Percentiles rank a stretch among this genome's conserved stretches.
These are phyloP conservation scores for Anser cygnoides DNA, from an alignment of 2,113 vertebrate species.

Conservation along the genomic window DNA sequence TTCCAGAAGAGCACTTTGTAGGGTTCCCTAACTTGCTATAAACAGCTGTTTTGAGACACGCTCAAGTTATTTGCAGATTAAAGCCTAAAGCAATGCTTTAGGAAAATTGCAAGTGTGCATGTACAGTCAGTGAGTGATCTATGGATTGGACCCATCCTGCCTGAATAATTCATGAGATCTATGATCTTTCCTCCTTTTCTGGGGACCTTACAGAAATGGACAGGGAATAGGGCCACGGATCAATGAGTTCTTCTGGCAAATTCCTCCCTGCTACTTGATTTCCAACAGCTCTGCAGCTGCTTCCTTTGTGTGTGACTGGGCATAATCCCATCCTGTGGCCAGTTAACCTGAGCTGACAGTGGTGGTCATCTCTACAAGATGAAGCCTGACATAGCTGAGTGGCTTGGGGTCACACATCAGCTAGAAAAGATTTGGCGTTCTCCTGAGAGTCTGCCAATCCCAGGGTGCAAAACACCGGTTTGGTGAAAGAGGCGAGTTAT, in stretches of 20 bases:
- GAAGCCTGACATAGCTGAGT: neutral
- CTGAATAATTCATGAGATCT: conserved; percentile 55
- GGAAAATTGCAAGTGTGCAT: conserved; percentile 24
- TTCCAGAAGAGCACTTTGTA: neutral
- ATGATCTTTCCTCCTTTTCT: neutral
- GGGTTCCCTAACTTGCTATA: conserved; percentile 1
- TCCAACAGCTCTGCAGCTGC: neutral
- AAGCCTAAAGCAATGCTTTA: neutral
- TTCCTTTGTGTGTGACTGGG: neutral
- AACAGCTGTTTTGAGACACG: conserved; percentile 26
- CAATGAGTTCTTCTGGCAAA: neutral
- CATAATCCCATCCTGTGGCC: neutral
- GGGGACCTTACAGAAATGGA: conserved; percentile 4
- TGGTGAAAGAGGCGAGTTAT: neutral
- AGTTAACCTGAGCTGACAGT: neutral
- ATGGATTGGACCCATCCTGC: neutral
- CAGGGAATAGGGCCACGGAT: neutral
- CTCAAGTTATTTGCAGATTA: conserved; percentile 41
- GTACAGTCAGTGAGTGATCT: neutral
- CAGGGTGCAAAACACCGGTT: neutral
- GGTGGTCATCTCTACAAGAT: neutral
- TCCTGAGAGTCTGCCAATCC: neutral
- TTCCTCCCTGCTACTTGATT: neutral
- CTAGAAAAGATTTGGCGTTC: accelerated
- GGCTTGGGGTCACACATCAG: neutral